Percentiles rank a stretch among this genome's conserved stretches.
Evolutionary conservation across 2,888 invertebrate species (phyloP).

Genomic region (Cacoxenus indagator): DNA sequence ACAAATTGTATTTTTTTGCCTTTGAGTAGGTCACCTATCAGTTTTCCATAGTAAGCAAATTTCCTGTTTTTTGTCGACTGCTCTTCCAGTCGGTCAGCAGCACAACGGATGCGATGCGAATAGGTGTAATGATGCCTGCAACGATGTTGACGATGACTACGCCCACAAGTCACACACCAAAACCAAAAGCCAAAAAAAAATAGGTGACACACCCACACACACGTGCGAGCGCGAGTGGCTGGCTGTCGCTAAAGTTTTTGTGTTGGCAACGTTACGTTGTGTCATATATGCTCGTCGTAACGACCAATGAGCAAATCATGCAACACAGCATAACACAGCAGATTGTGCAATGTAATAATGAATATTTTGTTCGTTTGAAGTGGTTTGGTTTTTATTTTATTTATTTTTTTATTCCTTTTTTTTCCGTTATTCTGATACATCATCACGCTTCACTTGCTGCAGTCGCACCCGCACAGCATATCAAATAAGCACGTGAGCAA

Average conservation of each 20-base stretch:
- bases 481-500: constrained; percentile 3
- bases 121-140: constrained; percentile 25
- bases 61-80: constrained; percentile 56
- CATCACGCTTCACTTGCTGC: constrained; percentile 12
- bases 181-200: constrained; percentile 4
- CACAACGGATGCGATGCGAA: not conserved
- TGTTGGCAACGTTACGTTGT: not conserved
- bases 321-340: constrained; percentile 9
- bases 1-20: constrained; percentile 46
- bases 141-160: constrained; percentile 28
- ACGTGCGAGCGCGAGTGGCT: constrained; percentile 10
- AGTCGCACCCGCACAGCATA: not conserved
- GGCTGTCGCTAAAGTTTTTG: too few relatives aligned
- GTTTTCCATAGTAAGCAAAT: constrained; percentile 26
- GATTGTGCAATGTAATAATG: constrained; percentile 19
- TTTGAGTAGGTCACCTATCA: not conserved
- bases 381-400: too few relatives aligned
- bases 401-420: not conserved
- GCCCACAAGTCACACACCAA: constrained; percentile 27
- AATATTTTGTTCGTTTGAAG: constrained; percentile 44
- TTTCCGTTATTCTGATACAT: constrained; percentile 11
- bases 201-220: constrained; percentile 14
- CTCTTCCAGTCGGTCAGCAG: not conserved
- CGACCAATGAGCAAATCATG: constrained; percentile 12
- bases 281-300: not conserved